Percentiles rank a stretch among this genome's conserved stretches.
Evolutionary conservation across 2,113 vertebrate species (phyloP).

Genomic region (Perca schrenkii): DNA sequence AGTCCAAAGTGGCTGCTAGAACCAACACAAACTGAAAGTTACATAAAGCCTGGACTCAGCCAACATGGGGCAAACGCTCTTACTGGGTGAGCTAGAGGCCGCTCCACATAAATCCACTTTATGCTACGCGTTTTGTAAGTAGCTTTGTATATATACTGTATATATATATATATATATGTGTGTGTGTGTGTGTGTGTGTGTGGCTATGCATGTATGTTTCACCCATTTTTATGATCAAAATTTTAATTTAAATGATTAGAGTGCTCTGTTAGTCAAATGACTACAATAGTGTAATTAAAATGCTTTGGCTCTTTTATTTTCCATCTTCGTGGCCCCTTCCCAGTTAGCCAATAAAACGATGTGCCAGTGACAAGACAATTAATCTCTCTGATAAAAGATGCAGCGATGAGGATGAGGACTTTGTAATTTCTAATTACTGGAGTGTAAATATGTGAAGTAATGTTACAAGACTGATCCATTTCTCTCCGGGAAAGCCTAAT

Average conservation of each 20-base stretch:
- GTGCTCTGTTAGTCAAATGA: conserved; percentile 8
- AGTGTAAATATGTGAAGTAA: conserved; percentile 72
- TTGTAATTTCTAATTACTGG: conserved; percentile 73
- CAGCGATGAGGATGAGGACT: conserved; percentile 43
- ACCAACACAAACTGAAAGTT: too few relatives aligned
- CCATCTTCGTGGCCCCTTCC: conserved; percentile 11
- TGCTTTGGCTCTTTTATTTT: conserved; percentile 28
- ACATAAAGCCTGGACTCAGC: too few relatives aligned
- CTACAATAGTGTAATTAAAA: conserved; percentile 8
- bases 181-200: too few relatives aligned
- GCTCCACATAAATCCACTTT: too few relatives aligned
- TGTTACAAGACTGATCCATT: conserved; percentile 49
- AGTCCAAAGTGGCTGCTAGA: too few relatives aligned
- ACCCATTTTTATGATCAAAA: background rate
- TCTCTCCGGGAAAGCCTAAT: conserved; percentile 52
- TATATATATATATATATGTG: too few relatives aligned
- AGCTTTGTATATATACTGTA: too few relatives aligned
- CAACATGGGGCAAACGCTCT: too few relatives aligned
- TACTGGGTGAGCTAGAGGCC: too few relatives aligned
- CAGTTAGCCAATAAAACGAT: conserved; percentile 60
- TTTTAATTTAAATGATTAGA: background rate
- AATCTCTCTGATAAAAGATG: conserved; percentile 72
- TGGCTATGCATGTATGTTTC: background rate
- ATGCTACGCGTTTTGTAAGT: too few relatives aligned
- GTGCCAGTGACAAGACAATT: conserved; percentile 69